Evolutionary conservation across 2,888 invertebrate species (phyloP), one percentile per base, ranked within the genome.

Genomic region (Blera fallax): DNA sequence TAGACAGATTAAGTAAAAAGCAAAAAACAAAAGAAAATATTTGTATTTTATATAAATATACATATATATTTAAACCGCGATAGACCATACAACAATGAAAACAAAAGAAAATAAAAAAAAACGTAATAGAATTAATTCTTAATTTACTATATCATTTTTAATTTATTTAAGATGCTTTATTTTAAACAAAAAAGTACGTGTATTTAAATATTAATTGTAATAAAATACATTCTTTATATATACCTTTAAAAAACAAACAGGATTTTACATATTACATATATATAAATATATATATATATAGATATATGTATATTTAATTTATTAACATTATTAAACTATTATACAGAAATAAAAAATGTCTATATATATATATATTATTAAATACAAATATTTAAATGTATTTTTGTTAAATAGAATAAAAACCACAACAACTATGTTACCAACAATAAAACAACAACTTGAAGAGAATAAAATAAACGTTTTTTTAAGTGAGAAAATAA

Each of bases 261-360:
- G 76, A 72, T 85, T 80, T 85, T 72, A 85, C 81, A 85, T 77
- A 85, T 74, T 70, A n/a, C n/a, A 87, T 87, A 78, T 77, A 74
- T 70, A 87, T 62, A 87, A 43, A 74, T 82, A 89, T 87, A 88
- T 80, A 88, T 82, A 80, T 82, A 88, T 87, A 87, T 70, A 88
- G 77, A 87, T 80, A 88, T 70, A 89, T 88, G 74, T 84, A 87
- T 87, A 87, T 87, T 74, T 83, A 89, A 87, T 87, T 88, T 80
- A 87, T 88, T 88, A 88, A 73, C 64, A 82, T 87, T 88, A 87
- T 77, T 70, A 87, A 88, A 88, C 87, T 84, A 83, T 83, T 83
- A 87, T 83, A 87, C 79, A 87, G 56, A 79, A 69, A 29, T 27
- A 27, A 58, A 72, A 45, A 18, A 45, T 74, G 24, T 67, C 21